Evolutionary conservation across 1,140 invertebrate genomes (phyloP), one percentile per base, ranked within the genome.

Genomic region (Lerema accius): DNA sequence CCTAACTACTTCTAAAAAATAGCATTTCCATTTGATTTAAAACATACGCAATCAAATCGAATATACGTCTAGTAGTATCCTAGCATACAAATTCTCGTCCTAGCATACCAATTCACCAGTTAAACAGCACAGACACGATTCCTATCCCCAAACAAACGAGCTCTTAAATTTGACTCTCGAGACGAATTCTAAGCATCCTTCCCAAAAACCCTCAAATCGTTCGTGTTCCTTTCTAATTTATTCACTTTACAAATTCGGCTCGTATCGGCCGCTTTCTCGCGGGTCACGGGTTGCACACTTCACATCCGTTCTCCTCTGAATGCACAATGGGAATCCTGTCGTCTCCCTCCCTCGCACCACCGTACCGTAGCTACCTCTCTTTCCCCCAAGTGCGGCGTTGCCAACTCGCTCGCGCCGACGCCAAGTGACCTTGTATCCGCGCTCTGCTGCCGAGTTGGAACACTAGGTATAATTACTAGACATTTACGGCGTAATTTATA

Each of bases 221-320:
- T 10, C 32, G 48, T 39, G 43, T 72, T 71, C 71, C 78, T 76
- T 79, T 80, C 71, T 78, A 82, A 84, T 80, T 80, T 78, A 82
- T 84, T 78, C 80, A 68, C 71, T 69, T 73, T 72, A 75, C 70
- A 80, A 81, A 87, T 87, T 84, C 78, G 76, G 73, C 64, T 75
- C 63, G 72, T 73, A 74, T 80, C 71, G 66, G 62, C 66, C 77
- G 75, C 84, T 87, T 86, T 89, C 85, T 81, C 82, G 81, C 73
- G 76, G 80, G 82, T 86, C 84, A 83, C 80, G 79, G 79, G 74
- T 78, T 78, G 71, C 73, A 81, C 77, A 78, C 77, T 76, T 62
- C 67, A 79, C 77, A 85, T 81, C 84, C 81, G 86, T 85, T 86
- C 82, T 78, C 76, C 76, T 80, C 73, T 76, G 82, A 85, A 85